Percentiles rank a stretch among this genome's conserved stretches.
These are phyloP conservation scores for Lophotis ruficrista DNA, from an alignment of 2,113 vertebrate species.

Conservation along the genomic window DNA sequence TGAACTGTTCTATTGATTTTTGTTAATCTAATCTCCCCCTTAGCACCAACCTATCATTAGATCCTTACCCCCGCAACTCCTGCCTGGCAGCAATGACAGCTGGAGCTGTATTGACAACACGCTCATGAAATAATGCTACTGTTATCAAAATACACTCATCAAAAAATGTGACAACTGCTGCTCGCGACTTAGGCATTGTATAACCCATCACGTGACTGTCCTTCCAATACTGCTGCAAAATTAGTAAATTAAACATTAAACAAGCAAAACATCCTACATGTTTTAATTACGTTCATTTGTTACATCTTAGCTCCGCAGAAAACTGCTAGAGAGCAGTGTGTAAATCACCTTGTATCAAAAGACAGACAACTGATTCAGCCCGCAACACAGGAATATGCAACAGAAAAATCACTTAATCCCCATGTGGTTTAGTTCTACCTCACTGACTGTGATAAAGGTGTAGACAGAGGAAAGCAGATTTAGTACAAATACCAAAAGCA, in stretches of 20 bases:
- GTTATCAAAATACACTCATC: slow-evolving; percentile 18
- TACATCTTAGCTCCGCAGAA: background rate
- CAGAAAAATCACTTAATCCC: slow-evolving; percentile 31
- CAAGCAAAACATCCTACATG: background rate
- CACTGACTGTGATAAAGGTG: background rate
- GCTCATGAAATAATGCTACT: slow-evolving; percentile 25
- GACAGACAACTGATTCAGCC: background rate
- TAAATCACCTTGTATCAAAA: background rate
- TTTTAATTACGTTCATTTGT: background rate
- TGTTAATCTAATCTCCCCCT: slow-evolving; percentile 57
- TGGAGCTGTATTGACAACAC: background rate
- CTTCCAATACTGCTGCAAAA: background rate
- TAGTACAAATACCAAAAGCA: background rate
- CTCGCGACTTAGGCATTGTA: background rate
- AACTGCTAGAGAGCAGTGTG: background rate
- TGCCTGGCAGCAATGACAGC: background rate
- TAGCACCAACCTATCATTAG: slow-evolving; percentile 22
- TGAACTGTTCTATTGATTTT: slow-evolving; percentile 59
- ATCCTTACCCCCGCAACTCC: background rate
- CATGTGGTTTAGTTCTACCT: slow-evolving; percentile 21
- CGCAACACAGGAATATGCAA: background rate
- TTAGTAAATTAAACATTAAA: background rate
- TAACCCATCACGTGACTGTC: background rate
- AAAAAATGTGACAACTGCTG: background rate
- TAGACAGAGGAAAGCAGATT: slow-evolving; percentile 14